phyloP scores from a whole-genome alignment of 2,797 vertebrate genomes.

The Mareca penelope region DNA sequence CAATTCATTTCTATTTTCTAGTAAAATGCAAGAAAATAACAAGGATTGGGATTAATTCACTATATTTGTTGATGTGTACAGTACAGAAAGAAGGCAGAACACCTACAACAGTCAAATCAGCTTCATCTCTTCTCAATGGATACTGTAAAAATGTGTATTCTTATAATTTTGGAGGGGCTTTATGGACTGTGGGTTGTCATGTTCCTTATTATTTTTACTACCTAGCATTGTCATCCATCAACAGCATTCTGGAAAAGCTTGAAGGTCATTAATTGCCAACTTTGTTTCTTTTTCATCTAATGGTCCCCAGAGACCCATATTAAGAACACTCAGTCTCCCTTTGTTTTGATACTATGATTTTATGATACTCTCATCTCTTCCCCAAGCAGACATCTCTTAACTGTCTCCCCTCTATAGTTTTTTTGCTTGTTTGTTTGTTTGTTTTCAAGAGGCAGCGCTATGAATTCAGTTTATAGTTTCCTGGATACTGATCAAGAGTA shows the following conservation, averaged over 20 bases:
- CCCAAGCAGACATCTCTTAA: not conserved
- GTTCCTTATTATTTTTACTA: not conserved
- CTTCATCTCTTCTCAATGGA: not conserved
- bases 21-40: not conserved
- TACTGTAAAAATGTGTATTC: not conserved
- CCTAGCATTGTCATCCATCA: not conserved
- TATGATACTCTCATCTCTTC: not conserved
- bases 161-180: not conserved
- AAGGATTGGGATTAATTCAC: not conserved
- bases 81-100: not conserved
- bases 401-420: not conserved
- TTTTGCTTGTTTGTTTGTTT: too few relatives aligned
- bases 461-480: accelerated
- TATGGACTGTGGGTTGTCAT: not conserved
- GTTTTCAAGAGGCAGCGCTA: not conserved
- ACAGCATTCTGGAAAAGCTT: not conserved
- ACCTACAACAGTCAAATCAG: not conserved
- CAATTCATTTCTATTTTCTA: not conserved
- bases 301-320: not conserved
- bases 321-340: not conserved
- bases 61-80: not conserved
- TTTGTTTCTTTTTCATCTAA: not conserved
- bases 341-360: not conserved
- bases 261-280: not conserved
- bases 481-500: not conserved